phyloP scores from a whole-genome alignment of 2,797 vertebrate genomes.

The Enteromius paludinosus region DNA sequence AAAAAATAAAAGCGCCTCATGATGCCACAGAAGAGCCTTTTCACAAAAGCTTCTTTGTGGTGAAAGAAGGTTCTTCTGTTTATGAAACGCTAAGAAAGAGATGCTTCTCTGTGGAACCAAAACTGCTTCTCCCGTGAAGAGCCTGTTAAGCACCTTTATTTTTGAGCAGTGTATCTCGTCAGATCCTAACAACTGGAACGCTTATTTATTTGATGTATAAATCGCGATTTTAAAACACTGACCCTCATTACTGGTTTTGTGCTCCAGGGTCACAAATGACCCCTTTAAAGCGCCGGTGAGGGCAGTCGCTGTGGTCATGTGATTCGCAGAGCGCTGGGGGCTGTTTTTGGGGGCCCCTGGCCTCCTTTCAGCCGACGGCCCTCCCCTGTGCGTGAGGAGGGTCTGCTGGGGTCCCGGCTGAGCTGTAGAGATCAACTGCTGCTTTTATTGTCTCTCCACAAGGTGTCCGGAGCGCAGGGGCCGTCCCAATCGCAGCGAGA shows the following conservation, averaged over 20 bases:
- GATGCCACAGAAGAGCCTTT: too few species aligned
- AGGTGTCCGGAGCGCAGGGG: constrained; percentile 75
- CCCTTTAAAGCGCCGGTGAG: neutral
- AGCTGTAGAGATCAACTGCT: constrained; percentile 69
- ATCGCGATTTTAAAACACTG: neutral
- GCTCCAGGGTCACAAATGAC: neutral
- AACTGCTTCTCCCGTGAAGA: too few species aligned
- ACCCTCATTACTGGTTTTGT: neutral
- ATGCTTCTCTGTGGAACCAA: too few species aligned
- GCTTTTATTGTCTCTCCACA: constrained; percentile 75
- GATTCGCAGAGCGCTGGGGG: neutral
- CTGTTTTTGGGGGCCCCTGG: constrained; percentile 54
- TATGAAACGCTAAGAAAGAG: too few species aligned
- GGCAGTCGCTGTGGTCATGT: constrained; percentile 6
- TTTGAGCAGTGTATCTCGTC: neutral
- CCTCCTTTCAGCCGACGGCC: constrained; percentile 60
- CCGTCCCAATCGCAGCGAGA: constrained; percentile 75
- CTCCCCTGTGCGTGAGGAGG: constrained; percentile 53
- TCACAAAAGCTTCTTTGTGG: too few species aligned
- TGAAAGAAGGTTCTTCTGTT: too few species aligned
- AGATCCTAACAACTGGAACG: neutral
- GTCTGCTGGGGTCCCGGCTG: constrained; percentile 31
- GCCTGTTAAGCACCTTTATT: too few species aligned
- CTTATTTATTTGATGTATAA: neutral
- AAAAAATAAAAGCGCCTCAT: neutral